Evolutionary conservation across 2,113 vertebrate species (phyloP).

Genomic region (Elanoides forficatus): DNA sequence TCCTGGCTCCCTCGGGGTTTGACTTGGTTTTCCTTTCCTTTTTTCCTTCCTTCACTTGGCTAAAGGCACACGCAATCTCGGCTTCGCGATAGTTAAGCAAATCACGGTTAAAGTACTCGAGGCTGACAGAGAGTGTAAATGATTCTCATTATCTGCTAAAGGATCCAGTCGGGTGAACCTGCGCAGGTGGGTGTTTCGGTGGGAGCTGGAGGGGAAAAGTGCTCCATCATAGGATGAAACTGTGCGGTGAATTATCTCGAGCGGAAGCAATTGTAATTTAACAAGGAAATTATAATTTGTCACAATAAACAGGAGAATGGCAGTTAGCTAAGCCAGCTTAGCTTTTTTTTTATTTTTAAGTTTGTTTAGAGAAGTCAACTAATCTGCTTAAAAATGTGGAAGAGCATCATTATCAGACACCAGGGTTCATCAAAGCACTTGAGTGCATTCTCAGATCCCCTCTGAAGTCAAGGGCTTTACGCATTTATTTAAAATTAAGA

Average conservation of each 20-base stretch:
- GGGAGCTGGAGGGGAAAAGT: slow-evolving; percentile 28
- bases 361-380: slow-evolving; percentile 33
- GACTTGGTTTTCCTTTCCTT: not conserved
- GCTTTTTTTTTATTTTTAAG: not conserved
- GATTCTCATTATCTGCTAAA: slow-evolving; percentile 54
- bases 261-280: slow-evolving; percentile 57
- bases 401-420: not conserved
- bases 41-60: not conserved
- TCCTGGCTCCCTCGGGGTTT: not conserved
- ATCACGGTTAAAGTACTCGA: slow-evolving; percentile 39
- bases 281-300: slow-evolving; percentile 59
- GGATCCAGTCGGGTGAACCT: slow-evolving; percentile 43
- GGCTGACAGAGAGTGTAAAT: slow-evolving; percentile 58
- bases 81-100: slow-evolving; percentile 5
- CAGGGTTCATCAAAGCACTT: not conserved
- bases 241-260: slow-evolving; percentile 50
- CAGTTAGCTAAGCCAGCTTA: slow-evolving; percentile 25
- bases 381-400: slow-evolving; percentile 20
- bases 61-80: not conserved
- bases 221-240: slow-evolving; percentile 41
- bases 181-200: slow-evolving; percentile 41
- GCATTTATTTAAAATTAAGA: not conserved
- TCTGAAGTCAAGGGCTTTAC: not conserved
- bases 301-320: slow-evolving; percentile 37
- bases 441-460: not conserved